Percentiles rank a stretch among this genome's conserved stretches.
These are phyloP conservation scores for Littorina saxatilis DNA, from an alignment of 1,140 invertebrate species.

Conservation along the genomic window DNA sequence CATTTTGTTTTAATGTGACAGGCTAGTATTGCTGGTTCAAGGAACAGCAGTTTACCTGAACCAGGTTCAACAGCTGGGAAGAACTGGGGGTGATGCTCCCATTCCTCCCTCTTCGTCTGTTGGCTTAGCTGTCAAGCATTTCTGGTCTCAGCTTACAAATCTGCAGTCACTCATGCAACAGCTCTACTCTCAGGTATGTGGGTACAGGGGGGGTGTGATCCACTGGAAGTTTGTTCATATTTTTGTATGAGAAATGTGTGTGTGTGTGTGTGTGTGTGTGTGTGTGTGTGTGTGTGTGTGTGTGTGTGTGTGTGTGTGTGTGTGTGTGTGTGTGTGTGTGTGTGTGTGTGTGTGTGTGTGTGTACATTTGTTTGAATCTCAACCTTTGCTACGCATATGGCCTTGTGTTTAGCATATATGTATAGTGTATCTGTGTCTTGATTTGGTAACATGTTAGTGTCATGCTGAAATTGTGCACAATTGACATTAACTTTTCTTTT, in stretches of 20 bases:
- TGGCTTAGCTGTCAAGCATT: slow-evolving; percentile 68
- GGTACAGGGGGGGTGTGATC: neutral
- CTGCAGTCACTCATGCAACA: slow-evolving; percentile 63
- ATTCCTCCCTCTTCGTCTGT: slow-evolving; percentile 60
- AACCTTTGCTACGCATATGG: neutral
- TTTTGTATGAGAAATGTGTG: neutral
- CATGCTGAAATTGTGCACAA: neutral
- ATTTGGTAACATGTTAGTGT: neutral
- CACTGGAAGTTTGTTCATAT: neutral
- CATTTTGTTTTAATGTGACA: too few relatives aligned
- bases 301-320: neutral
- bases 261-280: neutral
- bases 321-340: slow-evolving; percentile 6
- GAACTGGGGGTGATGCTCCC: slow-evolving; percentile 36
- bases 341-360: slow-evolving; percentile 12
- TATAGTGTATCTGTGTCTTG: neutral
- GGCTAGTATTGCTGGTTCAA: slow-evolving; percentile 70
- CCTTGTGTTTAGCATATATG: neutral
- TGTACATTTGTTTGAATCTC: neutral
- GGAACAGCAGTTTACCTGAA: slow-evolving; percentile 57
- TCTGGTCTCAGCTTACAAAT: slow-evolving; percentile 66
- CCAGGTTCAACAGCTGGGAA: slow-evolving; percentile 46
- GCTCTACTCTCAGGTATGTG: slow-evolving; percentile 64
- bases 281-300: neutral
- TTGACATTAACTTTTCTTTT: neutral